Base-by-base conservation (phyloP, 2,797 vertebrate species). In the Paguma larvata region DNA sequence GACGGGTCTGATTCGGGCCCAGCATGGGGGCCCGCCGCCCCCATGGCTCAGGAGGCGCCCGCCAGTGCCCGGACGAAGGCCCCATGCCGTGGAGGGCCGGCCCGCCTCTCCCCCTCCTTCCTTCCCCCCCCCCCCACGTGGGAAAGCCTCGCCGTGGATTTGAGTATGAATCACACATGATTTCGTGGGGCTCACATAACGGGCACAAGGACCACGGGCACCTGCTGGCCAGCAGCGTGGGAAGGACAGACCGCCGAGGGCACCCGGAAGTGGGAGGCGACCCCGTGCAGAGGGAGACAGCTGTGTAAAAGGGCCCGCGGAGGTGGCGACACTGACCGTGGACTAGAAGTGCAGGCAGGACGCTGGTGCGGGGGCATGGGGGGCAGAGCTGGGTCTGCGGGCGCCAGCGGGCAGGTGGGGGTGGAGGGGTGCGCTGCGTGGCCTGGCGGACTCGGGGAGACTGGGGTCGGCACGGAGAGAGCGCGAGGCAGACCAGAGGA, bases 131-230 rank as follows among this genome's bases (percentile, higher is more conserved):
- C 1, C 38, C 1, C n/a, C 1, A 27, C 1, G 14, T 25, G 19
- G 19, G 41, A 15, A 56, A 82, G 27, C 9, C 19, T 59, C 5
- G 0, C 56, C 0, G 18, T 13, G 1, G 30, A 34, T 21, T 18
- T 19, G 38, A 3, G 3, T 3, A 6, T 18, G 27, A 70, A 3
- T 13, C 25, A 1, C 2, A 0, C 0, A 9, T 56, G 77, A 23
- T 15, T 10, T 70, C 1, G 0, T 48, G 67, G n/a, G 53, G 12
- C 14, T n/a, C 38, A 2, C 32, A 0, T 34, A 1, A 1, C 2
- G 6, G 41, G 32, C 0, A 14, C 12, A 19, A 6, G 0, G 27
- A 63, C 70, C 9, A 3, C 3, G 56, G 48, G 9, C 4, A 3
- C 5, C 13, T 5, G 27, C 51, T 15, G 27, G 53, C 12, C 0